Percentiles rank a stretch among this genome's conserved stretches.
Conservation (phyloP, 2,113 vertebrate species). For the Siniperca chuatsi region DNA sequence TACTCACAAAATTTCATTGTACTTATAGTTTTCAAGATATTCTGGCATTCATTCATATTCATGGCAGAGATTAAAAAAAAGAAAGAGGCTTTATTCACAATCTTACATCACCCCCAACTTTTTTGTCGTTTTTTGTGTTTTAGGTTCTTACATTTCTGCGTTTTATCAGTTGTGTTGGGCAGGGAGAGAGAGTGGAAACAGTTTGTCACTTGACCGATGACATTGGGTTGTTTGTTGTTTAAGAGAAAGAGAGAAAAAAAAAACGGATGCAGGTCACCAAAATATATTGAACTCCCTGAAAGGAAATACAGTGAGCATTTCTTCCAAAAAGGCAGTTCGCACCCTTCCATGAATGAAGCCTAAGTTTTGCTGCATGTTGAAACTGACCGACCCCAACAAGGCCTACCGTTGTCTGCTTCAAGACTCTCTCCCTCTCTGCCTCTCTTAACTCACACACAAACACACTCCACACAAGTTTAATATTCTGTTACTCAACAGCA, state of each 20-base stretch:
- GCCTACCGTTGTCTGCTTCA: constrained; percentile 57
- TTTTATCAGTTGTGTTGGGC: constrained; percentile 50
- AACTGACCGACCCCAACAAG: constrained; percentile 70
- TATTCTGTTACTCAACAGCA: constrained; percentile 24
- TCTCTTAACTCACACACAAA: constrained; percentile 50
- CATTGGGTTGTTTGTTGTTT: constrained; percentile 67
- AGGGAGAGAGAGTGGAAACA: constrained; percentile 39
- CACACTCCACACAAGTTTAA: constrained; percentile 44
- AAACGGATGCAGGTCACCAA: constrained; percentile 67
- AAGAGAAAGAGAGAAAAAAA: constrained; percentile 36
- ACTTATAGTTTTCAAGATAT: neutral
- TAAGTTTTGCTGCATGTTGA: constrained; percentile 70
- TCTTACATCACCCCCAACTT: neutral
- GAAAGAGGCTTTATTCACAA: constrained; percentile 18
- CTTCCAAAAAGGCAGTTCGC: constrained; percentile 58
- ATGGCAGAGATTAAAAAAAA: neutral
- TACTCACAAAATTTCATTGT: neutral
- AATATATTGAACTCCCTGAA: constrained; percentile 72
- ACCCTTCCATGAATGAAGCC: constrained; percentile 71
- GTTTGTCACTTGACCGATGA: constrained; percentile 59
- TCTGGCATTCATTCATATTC: neutral
- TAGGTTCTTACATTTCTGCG: neutral
- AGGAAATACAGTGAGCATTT: constrained; percentile 75
- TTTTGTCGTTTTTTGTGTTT: neutral
- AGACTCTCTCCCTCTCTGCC: constrained; percentile 20